phyloP scores from a whole-genome alignment of 2,797 vertebrate genomes.

The Eutrigla gurnardus region DNA sequence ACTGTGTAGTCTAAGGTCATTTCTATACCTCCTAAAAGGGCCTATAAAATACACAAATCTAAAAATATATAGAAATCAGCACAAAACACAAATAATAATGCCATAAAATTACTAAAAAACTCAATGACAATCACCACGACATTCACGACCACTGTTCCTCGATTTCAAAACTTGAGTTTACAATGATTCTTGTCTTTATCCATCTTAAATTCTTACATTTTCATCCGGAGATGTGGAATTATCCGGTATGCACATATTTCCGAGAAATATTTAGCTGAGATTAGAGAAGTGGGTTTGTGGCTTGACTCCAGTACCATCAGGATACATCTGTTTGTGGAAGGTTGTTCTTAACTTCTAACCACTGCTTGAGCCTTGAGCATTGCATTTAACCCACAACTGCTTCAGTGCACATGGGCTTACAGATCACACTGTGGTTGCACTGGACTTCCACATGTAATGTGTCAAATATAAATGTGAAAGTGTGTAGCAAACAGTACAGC shows the following conservation, averaged over 20 bases:
- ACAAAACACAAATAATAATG: neutral
- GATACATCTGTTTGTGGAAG: neutral
- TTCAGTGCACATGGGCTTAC: neutral
- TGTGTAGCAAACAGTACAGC: neutral
- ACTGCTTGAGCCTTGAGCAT: neutral
- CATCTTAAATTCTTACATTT: neutral
- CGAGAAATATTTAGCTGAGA: neutral
- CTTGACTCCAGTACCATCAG: neutral
- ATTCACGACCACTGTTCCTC: neutral
- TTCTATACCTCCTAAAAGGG: neutral
- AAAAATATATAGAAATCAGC: neutral
- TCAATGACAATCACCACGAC: neutral
- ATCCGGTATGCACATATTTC: neutral
- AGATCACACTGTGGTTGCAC: neutral
- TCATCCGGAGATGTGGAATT: constrained; percentile 1
- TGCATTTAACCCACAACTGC: neutral
- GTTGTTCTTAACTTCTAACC: neutral
- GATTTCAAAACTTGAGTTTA: neutral
- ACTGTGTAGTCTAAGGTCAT: neutral
- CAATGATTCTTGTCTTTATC: neutral
- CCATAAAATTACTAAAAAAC: neutral
- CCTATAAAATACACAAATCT: neutral
- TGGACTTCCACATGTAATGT: neutral
- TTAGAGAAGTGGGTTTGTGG: neutral
- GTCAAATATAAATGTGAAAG: neutral